Evolutionary conservation across 1,140 invertebrate species (phyloP).

Genomic region (Cyphomyrmex costatus): DNA sequence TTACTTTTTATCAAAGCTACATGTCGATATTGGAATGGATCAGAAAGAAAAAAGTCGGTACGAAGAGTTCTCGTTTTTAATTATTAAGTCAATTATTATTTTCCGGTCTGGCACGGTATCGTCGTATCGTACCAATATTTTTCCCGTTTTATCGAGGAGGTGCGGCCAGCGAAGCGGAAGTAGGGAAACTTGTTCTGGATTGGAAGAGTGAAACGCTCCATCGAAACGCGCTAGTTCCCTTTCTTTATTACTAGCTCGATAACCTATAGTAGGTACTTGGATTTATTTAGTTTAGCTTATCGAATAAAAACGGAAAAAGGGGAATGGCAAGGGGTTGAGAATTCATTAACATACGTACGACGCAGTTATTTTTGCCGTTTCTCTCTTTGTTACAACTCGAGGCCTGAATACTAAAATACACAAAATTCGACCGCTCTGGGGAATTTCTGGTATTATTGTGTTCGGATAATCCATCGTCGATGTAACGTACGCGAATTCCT

Average conservation of each 20-base stretch:
- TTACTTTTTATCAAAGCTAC: conserved; percentile 24
- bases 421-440: conserved; percentile 20
- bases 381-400: not conserved
- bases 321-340: not conserved
- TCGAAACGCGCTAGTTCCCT: conserved; percentile 21
- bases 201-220: conserved; percentile 7
- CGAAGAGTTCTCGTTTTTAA: conserved; percentile 13
- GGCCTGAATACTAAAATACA: conserved; percentile 18
- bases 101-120: conserved; percentile 7
- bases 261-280: conserved; percentile 2
- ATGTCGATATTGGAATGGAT: not conserved
- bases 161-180: conserved; percentile 21
- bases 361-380: not conserved
- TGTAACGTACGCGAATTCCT: conserved; percentile 24
- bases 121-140: conserved; percentile 1
- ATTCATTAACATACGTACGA: conserved; percentile 55
- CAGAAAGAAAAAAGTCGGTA: not conserved
- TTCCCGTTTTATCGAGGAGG: conserved; percentile 33
- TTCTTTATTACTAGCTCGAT: conserved; percentile 51
- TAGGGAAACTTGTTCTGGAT: conserved; percentile 39
- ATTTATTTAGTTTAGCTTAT: conserved; percentile 56
- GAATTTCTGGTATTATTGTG: conserved; percentile 10
- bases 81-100: conserved; percentile 57
- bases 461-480: conserved; percentile 21
- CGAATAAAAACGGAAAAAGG: not conserved